Conservation (phyloP, 2,888 invertebrate species). For the Amphipoea lucens region DNA sequence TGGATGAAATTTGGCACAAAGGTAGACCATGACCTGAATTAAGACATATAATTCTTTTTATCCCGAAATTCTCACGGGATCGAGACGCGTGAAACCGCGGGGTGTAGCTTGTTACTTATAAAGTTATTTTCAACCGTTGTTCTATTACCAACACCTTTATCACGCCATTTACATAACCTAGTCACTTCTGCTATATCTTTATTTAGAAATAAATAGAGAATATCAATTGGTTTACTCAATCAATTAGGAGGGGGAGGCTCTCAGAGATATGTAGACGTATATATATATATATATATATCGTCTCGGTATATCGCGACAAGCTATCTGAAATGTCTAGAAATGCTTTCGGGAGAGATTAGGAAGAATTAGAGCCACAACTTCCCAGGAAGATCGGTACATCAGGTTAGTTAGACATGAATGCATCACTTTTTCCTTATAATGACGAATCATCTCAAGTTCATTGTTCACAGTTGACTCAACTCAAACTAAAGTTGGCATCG, state of each 20-base stretch:
- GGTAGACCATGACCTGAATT: too few species aligned
- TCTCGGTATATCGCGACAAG: too few species aligned
- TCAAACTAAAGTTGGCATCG: constrained; percentile 42
- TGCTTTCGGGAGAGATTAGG: too few species aligned
- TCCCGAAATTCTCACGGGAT: too few species aligned
- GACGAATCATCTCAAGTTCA: constrained; percentile 14
- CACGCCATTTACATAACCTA: not conserved
- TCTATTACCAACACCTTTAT: not conserved
- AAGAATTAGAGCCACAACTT: too few species aligned
- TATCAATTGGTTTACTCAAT: not conserved
- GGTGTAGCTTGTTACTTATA: not conserved
- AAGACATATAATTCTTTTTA: too few species aligned
- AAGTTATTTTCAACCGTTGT: not conserved
- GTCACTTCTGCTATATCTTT: not conserved
- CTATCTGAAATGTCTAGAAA: too few species aligned
- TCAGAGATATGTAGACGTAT: too few species aligned
- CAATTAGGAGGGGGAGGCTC: not conserved
- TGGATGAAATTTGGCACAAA: too few species aligned
- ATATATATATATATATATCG: too few species aligned
- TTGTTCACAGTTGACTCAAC: constrained; percentile 47
- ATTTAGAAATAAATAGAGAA: not conserved
- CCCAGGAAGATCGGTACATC: too few species aligned
- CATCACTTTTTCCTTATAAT: not conserved
- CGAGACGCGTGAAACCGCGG: too few species aligned
- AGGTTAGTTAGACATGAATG: not conserved